Evolutionary conservation across 1,140 invertebrate genomes (phyloP), one percentile per base, ranked within the genome.

Genomic region (Limonius californicus): DNA sequence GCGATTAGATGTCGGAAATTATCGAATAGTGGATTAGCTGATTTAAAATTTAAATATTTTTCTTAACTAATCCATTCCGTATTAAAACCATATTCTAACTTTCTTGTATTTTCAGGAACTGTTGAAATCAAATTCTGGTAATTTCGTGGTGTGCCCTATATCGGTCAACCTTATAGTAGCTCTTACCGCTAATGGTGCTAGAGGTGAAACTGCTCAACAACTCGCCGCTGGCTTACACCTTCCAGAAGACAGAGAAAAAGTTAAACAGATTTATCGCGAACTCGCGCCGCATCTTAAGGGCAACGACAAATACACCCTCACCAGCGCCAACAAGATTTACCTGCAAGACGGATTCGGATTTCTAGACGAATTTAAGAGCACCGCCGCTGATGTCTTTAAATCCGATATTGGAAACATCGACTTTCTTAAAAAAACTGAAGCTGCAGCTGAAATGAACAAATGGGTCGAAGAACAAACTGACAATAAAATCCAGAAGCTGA

Each of bases 401-500:
- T 80, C 84, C 0, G 77, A 78, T 21, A 74, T 82, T 3, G 73
- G 83, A 59, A 76, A 75, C 45, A 66, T 88, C 0, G 76, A 87
- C 74, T 89, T 88, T 47, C 72, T 66, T 42, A 59, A 69, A 23
- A 68, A 75, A 6, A 20, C 23, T 0, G 20, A 65, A 50, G 73
- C 80, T n/a, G n/a, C n/a, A n/a, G n/a, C n/a, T n/a, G n/a, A n/a
- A n/a, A n/a, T n/a, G n/a, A n/a, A n/a, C n/a, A n/a, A n/a, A n/a
- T n/a, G n/a, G n/a, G n/a, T n/a, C n/a, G n/a, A n/a, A n/a, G n/a
- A n/a, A n/a, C n/a, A 87, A 70, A 94, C 91, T 0, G 83, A 87
- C 61, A 76, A 87, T 30, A 87, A 85, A 76, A 90, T 93, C 58
- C 83, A 82, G 58, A 75, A 90, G 69, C 72, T 91, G 7, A 76